A percentile compares a stretch with the other conserved stretches of the same genome.
Conservation (phyloP, 2,888 invertebrate genomes). For the Erebia palarica region DNA sequence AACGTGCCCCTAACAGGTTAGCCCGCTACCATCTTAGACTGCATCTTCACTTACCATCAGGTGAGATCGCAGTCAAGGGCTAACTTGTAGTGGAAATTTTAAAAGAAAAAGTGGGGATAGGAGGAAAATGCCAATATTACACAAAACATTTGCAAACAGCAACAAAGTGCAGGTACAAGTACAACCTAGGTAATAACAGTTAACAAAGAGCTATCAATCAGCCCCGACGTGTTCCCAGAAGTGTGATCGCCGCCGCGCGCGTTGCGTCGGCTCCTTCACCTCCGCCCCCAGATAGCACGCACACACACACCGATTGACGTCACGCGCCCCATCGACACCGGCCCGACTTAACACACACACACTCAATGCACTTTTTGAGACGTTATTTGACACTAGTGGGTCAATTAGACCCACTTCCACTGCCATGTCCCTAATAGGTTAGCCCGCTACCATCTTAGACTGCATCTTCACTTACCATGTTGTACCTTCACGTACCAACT, state of each 20-base stretch:
- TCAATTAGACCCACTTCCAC: constrained; percentile 5
- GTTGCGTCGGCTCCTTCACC: constrained; percentile 70
- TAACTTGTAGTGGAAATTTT: too few relatives aligned
- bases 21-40: too few relatives aligned
- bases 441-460: too few relatives aligned
- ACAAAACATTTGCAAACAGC: background rate
- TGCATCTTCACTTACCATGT: too few relatives aligned
- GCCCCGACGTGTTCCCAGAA: constrained; percentile 58
- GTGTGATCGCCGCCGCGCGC: constrained; percentile 57
- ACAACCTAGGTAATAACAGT: constrained; percentile 33
- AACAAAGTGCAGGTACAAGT: constrained; percentile 19
- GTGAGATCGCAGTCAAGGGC: too few relatives aligned
- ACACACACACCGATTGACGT: constrained; percentile 44
- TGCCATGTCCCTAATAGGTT: too few relatives aligned
- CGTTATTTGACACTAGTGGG: background rate
- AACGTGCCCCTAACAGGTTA: too few relatives aligned
- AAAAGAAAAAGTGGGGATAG: too few relatives aligned
- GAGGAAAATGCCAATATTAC: too few relatives aligned
- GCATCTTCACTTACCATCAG: too few relatives aligned
- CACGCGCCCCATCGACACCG: constrained; percentile 30
- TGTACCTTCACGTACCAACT: too few relatives aligned
- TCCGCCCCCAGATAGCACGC: constrained; percentile 60
- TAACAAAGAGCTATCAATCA: constrained; percentile 75
- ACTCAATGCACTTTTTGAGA: background rate
- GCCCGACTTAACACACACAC: background rate